These are phyloP conservation scores for Micropterix aruncella DNA, from an alignment of 2,888 invertebrate species.

Conservation along the genomic window DNA sequence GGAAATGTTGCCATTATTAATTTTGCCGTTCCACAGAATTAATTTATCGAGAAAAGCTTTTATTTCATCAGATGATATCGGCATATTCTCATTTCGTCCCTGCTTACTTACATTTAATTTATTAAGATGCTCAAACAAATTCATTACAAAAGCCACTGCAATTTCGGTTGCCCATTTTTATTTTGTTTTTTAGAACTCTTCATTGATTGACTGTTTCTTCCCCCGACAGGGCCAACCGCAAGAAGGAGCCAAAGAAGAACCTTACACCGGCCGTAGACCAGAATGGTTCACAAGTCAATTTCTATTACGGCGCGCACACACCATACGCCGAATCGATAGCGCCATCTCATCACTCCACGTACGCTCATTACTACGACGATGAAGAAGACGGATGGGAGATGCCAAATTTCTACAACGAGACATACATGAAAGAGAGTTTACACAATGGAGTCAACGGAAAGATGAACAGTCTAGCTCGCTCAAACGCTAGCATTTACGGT, in stretches of 20 bases:
- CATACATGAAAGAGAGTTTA: slow-evolving; percentile 88
- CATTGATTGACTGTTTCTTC: no score
- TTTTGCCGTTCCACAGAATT: no score
- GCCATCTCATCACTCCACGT: slow-evolving; percentile 89
- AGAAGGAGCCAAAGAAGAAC: slow-evolving; percentile 85
- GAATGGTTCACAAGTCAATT: slow-evolving; percentile 88
- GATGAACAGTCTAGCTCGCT: slow-evolving; percentile 85
- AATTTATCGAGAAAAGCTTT: no score
- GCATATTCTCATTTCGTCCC: no score
- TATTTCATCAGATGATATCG: no score
- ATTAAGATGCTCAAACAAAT: no score
- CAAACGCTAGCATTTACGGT: slow-evolving; percentile 88
- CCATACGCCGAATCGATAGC: slow-evolving; percentile 93
- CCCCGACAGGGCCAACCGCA: slow-evolving; percentile 55
- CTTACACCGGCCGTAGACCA: slow-evolving; percentile 79
- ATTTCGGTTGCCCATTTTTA: slow-evolving; percentile 5
- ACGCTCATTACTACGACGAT: slow-evolving; percentile 91
- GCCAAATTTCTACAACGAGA: slow-evolving; percentile 94
- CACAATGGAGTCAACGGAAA: slow-evolving; percentile 76
- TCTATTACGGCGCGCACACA: slow-evolving; percentile 90
- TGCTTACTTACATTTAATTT: no score
- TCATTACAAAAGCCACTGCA: slow-evolving; percentile 5
- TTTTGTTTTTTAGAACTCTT: no score
- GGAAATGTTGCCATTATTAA: no score
- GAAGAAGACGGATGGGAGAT: slow-evolving; percentile 96